These are phyloP conservation scores for Maconellicoccus hirsutus DNA, from an alignment of 1,140 invertebrate species.

Conservation along the genomic window DNA sequence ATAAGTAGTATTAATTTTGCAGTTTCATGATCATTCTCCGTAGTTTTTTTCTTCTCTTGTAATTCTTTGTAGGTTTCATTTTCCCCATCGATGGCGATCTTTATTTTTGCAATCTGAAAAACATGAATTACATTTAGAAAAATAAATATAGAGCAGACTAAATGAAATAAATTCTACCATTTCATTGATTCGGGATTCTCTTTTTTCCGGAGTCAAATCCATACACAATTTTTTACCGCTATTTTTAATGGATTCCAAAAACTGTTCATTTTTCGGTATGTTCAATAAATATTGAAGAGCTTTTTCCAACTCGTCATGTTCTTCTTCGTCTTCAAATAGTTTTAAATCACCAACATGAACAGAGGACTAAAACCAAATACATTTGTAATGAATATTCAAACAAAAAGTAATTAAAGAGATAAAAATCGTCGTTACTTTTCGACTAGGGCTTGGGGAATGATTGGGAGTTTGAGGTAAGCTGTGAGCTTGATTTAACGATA, in stretches of 20 bases:
- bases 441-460: slow-evolving; percentile 45
- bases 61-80: slow-evolving; percentile 42
- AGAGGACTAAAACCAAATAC: background rate
- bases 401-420: slow-evolving; percentile 20
- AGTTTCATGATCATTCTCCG: slow-evolving; percentile 41
- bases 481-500: slow-evolving; percentile 44
- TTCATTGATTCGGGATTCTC: slow-evolving; percentile 52
- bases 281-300: slow-evolving; percentile 35
- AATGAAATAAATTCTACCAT: slow-evolving; percentile 43
- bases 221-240: slow-evolving; percentile 61
- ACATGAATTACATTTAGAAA: slow-evolving; percentile 25
- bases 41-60: slow-evolving; percentile 36
- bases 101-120: slow-evolving; percentile 57
- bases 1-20: slow-evolving; percentile 42
- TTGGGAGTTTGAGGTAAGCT: slow-evolving; percentile 69
- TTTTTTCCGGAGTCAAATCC: slow-evolving; percentile 44
- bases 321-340: slow-evolving; percentile 26
- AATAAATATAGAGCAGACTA: slow-evolving; percentile 29
- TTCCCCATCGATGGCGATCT: slow-evolving; percentile 53
- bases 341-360: background rate
- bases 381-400: no score
- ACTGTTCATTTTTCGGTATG: slow-evolving; percentile 44
- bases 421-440: slow-evolving; percentile 40
- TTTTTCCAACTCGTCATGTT: slow-evolving; percentile 33
- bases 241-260: slow-evolving; percentile 67